A percentile compares a stretch with the other conserved stretches of the same genome.
Evolutionary conservation across 2,113 vertebrate species (phyloP).

Genomic region (Rhizomys pruinosus): DNA sequence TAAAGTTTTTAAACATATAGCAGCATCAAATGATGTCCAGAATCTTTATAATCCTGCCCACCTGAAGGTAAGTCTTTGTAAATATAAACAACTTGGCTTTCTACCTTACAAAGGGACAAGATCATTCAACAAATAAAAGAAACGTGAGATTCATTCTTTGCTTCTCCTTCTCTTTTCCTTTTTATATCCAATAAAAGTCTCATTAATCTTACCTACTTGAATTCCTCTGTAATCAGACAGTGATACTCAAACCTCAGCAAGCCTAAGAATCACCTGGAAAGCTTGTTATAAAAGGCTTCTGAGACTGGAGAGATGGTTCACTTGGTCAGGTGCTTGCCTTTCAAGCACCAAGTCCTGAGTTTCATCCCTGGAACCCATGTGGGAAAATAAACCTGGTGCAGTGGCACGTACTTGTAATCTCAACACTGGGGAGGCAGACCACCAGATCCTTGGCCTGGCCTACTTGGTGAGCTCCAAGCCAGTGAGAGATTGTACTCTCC

Average conservation of each 20-base stretch:
- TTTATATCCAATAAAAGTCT: conserved; percentile 6
- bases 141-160: conserved; percentile 10
- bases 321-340: background rate
- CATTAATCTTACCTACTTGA: conserved; percentile 14
- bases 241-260: conserved; percentile 47
- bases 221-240: background rate
- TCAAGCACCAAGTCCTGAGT: background rate
- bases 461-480: background rate
- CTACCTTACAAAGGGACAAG: background rate
- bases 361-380: background rate
- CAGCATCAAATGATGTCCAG: background rate
- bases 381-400: background rate
- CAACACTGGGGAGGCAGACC: background rate
- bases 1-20: conserved; percentile 21
- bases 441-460: background rate
- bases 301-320: background rate
- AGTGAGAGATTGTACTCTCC: background rate
- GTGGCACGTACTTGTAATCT: background rate
- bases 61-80: background rate
- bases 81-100: conserved; percentile 24
- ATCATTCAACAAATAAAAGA: conserved; percentile 46
- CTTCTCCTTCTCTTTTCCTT: conserved; percentile 15
- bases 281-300: conserved; percentile 20
- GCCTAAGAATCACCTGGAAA: background rate
- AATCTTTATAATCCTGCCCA: conserved; percentile 28